Evolutionary conservation across 2,888 invertebrate genomes (phyloP).

Genomic region (Scaptomyza flava): DNA sequence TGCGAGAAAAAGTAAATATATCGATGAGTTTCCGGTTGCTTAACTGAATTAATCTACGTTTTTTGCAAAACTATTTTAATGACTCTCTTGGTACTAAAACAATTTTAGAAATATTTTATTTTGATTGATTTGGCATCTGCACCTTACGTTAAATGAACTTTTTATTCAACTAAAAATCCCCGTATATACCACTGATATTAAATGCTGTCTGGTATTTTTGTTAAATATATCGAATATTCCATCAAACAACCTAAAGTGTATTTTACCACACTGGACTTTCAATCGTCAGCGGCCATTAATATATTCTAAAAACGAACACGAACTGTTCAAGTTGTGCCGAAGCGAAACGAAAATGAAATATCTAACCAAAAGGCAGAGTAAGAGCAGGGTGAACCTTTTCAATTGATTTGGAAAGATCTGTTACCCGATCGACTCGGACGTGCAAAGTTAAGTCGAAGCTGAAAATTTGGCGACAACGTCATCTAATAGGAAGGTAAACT

Average conservation of each 20-base stretch:
- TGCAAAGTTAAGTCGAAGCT: conserved; percentile 1
- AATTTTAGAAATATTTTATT: background rate
- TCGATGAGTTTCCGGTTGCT: background rate
- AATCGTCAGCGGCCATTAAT: background rate
- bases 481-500: conserved; percentile 22
- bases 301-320: conserved; percentile 13
- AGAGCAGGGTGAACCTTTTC: conserved; percentile 27
- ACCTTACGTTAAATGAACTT: background rate
- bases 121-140: background rate
- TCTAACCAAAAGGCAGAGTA: conserved; percentile 47
- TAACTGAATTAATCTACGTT: too few species aligned
- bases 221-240: background rate
- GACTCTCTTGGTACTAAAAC: too few species aligned
- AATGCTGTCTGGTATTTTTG: conserved; percentile 7
- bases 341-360: conserved; percentile 39
- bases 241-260: background rate
- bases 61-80: background rate
- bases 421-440: conserved; percentile 8
- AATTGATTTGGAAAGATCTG: conserved; percentile 23
- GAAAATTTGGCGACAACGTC: conserved; percentile 8
- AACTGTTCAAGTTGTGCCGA: conserved; percentile 1
- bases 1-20: background rate
- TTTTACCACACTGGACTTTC: conserved; percentile 8
- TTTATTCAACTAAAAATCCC: too few species aligned
- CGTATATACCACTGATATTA: too few species aligned